Base-by-base conservation (phyloP, 53 echinoderm and acorn worm genomes). In the Paracentrotus lividus region DNA sequence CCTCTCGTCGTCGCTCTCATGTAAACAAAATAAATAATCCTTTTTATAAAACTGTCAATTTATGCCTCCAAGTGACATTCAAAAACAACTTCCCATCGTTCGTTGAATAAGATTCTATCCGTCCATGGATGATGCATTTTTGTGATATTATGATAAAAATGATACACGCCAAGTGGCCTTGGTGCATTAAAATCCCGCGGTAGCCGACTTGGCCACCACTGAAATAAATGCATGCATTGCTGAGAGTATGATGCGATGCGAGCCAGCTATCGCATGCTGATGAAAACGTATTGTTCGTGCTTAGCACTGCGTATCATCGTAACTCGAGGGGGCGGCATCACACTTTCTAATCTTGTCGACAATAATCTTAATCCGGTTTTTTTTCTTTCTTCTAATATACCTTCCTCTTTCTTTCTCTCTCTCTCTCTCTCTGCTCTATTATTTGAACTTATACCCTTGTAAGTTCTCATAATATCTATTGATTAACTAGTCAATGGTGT, bases 301-400 rank as follows among this genome's bases (percentile, higher is more conserved):
- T 85, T 14, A 29, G 29, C 85, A 49, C 51, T 85, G 85, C 85
- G 84, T 81, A 26, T 85, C 85, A 15, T 85, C 85, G 13, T 26
- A 52, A 29, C 85, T 44, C 18, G 8, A 85, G 85, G 49, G 85
- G 85, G 85, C 85, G 85, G 49, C 53, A 85, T 49, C 85, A 14
- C 52, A 85, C 31, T 29, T 64, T 64, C 64, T 64, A n/a, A n/a
- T n/a, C n/a, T n/a, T 29, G 27, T 31, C 31, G 6, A n/a, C 64
- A 64, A 9, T 29, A 29, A 64, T 64, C 64, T 64, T 27, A 29
- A 57, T 13, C 64, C 64, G 13, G 31, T 10, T 31, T 10, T 18
- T 18, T 13, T 18, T 54, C 18, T 13, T 54, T 13, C 54, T 54
- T 54, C 0, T 15, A 54, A n/a, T n/a, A n/a, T 18, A 13, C 54